Evolutionary conservation across 2,888 invertebrate genomes (phyloP).

Genomic region (Tubulanus polymorphus): DNA sequence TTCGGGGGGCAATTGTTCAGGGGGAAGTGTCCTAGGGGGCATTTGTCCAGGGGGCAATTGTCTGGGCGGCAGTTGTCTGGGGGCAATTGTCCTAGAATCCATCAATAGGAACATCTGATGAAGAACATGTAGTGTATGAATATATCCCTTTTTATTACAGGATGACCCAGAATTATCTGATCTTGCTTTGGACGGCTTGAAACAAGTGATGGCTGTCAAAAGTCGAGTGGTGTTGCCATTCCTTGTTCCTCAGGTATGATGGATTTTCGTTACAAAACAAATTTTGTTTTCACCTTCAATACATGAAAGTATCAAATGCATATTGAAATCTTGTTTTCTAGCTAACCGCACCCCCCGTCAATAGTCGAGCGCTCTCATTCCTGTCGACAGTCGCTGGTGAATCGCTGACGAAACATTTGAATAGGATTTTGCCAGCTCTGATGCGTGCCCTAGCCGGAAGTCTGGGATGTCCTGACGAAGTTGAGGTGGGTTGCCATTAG

Average conservation of each 20-base stretch:
- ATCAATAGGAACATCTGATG: too few species aligned
- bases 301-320: too few species aligned
- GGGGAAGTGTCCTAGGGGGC: too few species aligned
- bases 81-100: too few species aligned
- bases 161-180: constrained; percentile 77
- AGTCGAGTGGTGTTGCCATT: constrained; percentile 93
- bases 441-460: constrained; percentile 41
- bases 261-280: neutral
- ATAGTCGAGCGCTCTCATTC: constrained; percentile 89
- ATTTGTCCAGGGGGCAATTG: too few species aligned
- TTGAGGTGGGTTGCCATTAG: constrained; percentile 28
- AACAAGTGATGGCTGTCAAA: constrained; percentile 96
- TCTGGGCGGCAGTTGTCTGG: too few species aligned
- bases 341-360: constrained; percentile 81
- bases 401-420: constrained; percentile 82
- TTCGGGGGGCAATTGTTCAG: too few species aligned
- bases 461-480: constrained; percentile 40
- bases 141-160: constrained; percentile 48
- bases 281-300: neutral
- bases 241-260: constrained; percentile 70
- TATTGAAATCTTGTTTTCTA: constrained; percentile 60
- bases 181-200: constrained; percentile 88
- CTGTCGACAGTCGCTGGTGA: constrained; percentile 93
- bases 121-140: too few species aligned
- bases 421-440: constrained; percentile 87